Evolutionary conservation across 2,797 vertebrate genomes (phyloP), one percentile per base, ranked within the genome.

Genomic region (Acrossocheilus wenchowensis): DNA sequence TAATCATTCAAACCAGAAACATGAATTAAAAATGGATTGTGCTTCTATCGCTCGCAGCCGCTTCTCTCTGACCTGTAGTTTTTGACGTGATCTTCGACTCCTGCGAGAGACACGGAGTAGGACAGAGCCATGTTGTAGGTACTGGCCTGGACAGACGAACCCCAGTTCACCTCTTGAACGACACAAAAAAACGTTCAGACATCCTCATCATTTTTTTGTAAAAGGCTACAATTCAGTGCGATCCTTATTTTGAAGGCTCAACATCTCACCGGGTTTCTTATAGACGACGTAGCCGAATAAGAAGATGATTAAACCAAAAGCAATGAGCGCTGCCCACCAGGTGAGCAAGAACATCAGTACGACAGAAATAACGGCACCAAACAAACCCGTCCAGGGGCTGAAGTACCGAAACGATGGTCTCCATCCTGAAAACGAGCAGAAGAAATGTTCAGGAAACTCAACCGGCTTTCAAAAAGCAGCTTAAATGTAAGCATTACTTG

Each of bases 331-430:
- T 0, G 94, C 93, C 95, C 93, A 94, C 95, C 95, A 96, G 6
- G 92, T 95, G 21, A 97, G 92, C 82, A 96, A 86, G 89, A 96
- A 96, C 95, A 95, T 96, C 86, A 96, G 93, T 60, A 95, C 90
- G 26, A 96, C 91, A 0, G 93, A 96, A 83, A 95, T 82, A 26
- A 94, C 81, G 0, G 94, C 93, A 0, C 95, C 96, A 73, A 96
- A 94, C 81, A 96, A 89, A 34, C 95, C 93, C 0, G 93, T 92
- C 96, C 95, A 97, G 75, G 92, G 93, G 82, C 82, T 96, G 90
- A 95, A 96, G 90, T 93, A 95, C 50, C 90, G 91, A 80, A 96
- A 97, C 0, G 94, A 93, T 0, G 95, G 94, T 68, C 94, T 93
- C 95, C 96, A 96, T 5, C 95, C 95, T 96, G 34, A 21, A 66